Evolutionary conservation across 2,113 vertebrate species (phyloP).

Genomic region (Charina bottae): DNA sequence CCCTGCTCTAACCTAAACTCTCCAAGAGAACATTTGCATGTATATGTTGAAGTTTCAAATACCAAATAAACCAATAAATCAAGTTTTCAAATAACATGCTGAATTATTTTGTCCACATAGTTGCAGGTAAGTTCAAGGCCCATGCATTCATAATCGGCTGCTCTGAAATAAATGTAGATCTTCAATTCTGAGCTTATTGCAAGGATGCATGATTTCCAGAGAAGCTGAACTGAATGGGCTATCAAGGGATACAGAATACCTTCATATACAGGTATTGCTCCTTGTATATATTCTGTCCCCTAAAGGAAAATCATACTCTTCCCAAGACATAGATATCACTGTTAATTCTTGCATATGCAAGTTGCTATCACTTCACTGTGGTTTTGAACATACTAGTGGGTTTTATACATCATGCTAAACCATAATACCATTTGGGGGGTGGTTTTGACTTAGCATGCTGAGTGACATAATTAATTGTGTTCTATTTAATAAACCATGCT

Average conservation of each 20-base stretch:
- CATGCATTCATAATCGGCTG: neutral
- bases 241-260: neutral
- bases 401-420: too few species aligned
- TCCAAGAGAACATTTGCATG: neutral
- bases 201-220: neutral
- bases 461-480: neutral
- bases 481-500: neutral
- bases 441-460: too few species aligned
- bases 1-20: neutral
- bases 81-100: slow-evolving; percentile 2
- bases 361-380: neutral
- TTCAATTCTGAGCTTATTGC: neutral
- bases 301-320: neutral
- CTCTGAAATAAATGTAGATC: neutral
- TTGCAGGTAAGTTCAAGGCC: neutral
- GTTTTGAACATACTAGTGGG: neutral
- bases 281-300: neutral
- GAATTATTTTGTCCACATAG: neutral
- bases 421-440: too few species aligned
- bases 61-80: neutral
- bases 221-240: neutral
- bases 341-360: too few species aligned
- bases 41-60: neutral
- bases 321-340: neutral
- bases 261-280: neutral